Conservation (phyloP, 2,113 vertebrate species). For the Arizona elegans region DNA sequence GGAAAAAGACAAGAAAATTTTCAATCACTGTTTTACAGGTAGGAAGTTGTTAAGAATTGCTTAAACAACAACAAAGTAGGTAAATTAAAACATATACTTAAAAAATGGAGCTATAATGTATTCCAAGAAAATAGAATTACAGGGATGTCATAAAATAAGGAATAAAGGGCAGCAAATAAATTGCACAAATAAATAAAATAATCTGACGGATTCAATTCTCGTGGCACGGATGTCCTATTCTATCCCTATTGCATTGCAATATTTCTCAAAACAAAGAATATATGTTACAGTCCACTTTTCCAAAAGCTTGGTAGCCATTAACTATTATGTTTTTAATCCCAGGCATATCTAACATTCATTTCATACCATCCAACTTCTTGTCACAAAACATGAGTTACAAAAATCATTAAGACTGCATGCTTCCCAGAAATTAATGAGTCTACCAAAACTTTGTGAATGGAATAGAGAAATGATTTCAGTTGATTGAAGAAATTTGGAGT, state of each 20-base stretch:
- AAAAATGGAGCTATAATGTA: background rate
- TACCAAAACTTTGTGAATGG: background rate
- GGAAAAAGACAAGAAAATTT: slow-evolving; percentile 87
- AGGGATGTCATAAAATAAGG: background rate
- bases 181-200: background rate
- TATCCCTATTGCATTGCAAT: background rate
- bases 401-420: background rate
- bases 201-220: background rate
- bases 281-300: background rate
- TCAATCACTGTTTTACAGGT: slow-evolving; percentile 96
- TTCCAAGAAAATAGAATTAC: background rate
- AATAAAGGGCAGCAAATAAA: background rate
- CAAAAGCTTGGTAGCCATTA: background rate
- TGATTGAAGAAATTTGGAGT: background rate
- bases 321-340: background rate
- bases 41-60: slow-evolving; percentile 22
- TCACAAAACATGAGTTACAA: background rate
- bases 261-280: background rate
- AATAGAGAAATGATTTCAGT: background rate
- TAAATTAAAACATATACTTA: background rate
- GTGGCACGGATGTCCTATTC: background rate
- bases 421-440: background rate
- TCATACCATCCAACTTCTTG: background rate
- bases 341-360: background rate
- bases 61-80: background rate